phyloP scores from a whole-genome alignment of 2,888 invertebrate species.

The Macrophya alboannulata region DNA sequence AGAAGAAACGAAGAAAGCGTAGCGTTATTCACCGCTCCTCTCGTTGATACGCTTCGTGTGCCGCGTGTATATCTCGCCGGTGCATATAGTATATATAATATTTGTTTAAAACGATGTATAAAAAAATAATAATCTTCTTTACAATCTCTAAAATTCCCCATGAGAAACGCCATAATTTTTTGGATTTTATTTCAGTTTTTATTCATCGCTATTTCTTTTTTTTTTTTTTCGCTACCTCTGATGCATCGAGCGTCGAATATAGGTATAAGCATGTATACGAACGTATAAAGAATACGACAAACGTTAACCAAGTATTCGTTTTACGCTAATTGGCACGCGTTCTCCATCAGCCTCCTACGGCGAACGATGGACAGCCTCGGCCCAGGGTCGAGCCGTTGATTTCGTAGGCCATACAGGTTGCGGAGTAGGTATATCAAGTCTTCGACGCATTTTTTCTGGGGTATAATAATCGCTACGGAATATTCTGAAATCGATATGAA shows the following conservation, averaged over 20 bases:
- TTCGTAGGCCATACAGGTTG: background rate
- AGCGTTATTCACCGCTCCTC: background rate
- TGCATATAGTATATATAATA: background rate
- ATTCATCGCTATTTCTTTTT: background rate
- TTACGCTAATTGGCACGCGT: conserved; percentile 51
- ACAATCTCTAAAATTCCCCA: background rate
- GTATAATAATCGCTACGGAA: background rate
- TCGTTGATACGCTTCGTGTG: conserved; percentile 2
- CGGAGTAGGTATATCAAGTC: background rate
- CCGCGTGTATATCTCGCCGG: background rate
- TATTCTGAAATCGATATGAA: background rate
- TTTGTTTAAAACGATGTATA: background rate
- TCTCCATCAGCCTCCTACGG: conserved; percentile 10
- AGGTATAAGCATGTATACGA: background rate
- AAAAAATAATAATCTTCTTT: background rate
- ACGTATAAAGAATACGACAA: conserved; percentile 20
- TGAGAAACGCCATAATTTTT: too few relatives aligned
- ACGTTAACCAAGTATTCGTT: conserved; percentile 41
- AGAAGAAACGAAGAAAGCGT: conserved; percentile 28
- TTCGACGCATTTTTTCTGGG: background rate
- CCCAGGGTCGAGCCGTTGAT: background rate
- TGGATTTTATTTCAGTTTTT: too few relatives aligned
- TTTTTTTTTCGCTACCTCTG: background rate
- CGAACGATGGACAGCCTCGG: conserved; percentile 29
- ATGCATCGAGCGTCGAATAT: background rate